These are phyloP conservation scores for Clarias laeviceps DNA, from an alignment of 2,797 vertebrate species.

Conservation along the genomic window DNA sequence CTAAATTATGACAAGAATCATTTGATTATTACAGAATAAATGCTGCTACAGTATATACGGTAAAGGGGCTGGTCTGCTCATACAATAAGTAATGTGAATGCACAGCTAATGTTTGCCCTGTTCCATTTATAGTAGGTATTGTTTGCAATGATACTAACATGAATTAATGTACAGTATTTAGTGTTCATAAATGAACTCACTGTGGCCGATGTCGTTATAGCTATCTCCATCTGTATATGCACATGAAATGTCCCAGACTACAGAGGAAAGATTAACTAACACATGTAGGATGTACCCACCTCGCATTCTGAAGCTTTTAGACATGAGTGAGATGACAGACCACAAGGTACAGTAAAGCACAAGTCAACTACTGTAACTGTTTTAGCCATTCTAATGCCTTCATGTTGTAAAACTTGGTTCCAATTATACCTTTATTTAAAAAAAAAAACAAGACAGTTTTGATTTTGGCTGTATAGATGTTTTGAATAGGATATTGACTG, in stretches of 20 bases:
- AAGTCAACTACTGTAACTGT: background rate
- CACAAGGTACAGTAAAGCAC: conserved; percentile 78
- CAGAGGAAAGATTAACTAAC: conserved; percentile 76
- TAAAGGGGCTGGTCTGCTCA: background rate
- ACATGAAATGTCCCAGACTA: conserved; percentile 82
- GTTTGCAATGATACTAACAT: background rate
- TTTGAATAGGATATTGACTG: background rate
- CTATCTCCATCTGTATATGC: conserved; percentile 82
- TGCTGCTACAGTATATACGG: background rate
- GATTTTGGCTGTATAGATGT: background rate
- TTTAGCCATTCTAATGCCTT: background rate
- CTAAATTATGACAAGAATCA: background rate
- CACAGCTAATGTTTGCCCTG: background rate
- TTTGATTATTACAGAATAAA: background rate
- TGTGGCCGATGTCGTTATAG: conserved; percentile 68
- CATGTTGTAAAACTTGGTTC: background rate
- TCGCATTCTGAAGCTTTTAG: conserved; percentile 77
- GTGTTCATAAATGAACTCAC: conserved; percentile 8
- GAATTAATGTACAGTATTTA: background rate
- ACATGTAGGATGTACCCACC: conserved; percentile 70
- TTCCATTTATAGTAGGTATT: background rate
- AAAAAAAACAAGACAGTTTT: background rate
- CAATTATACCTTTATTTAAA: background rate
- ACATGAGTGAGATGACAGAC: conserved; percentile 74
- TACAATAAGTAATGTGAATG: background rate